These are phyloP conservation scores for Halesus radiatus DNA, from an alignment of 1,140 invertebrate genomes.

Conservation along the genomic window DNA sequence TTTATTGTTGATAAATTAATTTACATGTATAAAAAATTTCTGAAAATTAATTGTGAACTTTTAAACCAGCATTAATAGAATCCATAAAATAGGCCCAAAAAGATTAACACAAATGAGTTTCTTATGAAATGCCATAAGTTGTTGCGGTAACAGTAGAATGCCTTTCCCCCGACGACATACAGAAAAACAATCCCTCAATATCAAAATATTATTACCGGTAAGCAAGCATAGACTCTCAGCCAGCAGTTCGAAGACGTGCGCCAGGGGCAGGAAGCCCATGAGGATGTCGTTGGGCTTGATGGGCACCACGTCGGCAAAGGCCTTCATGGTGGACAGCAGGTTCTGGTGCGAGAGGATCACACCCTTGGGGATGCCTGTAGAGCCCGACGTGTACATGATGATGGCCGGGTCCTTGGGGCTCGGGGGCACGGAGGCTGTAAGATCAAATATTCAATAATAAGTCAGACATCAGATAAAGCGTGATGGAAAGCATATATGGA, in stretches of 20 bases:
- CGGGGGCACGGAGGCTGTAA: slow-evolving; percentile 72
- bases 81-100: no score
- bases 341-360: slow-evolving; percentile 91
- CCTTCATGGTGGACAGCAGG: slow-evolving; percentile 89
- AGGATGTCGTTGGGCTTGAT: slow-evolving; percentile 85
- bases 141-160: no score
- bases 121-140: no score
- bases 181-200: no score
- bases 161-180: no score
- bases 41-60: no score
- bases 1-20: no score
- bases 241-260: slow-evolving; percentile 96
- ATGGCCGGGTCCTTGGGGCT: slow-evolving; percentile 86
- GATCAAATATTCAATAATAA: slow-evolving; percentile 20
- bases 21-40: no score
- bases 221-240: slow-evolving; percentile 81
- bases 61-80: no score
- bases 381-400: slow-evolving; percentile 97
- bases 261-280: slow-evolving; percentile 95
- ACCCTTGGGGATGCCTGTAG: slow-evolving; percentile 92
- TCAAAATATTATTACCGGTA: slow-evolving; percentile 63
- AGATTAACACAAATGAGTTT: no score
- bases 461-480: no score
- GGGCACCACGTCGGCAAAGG: slow-evolving; percentile 85
- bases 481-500: no score